phyloP scores from a whole-genome alignment of 2,888 invertebrate species.

The Bimastos eiseni region DNA sequence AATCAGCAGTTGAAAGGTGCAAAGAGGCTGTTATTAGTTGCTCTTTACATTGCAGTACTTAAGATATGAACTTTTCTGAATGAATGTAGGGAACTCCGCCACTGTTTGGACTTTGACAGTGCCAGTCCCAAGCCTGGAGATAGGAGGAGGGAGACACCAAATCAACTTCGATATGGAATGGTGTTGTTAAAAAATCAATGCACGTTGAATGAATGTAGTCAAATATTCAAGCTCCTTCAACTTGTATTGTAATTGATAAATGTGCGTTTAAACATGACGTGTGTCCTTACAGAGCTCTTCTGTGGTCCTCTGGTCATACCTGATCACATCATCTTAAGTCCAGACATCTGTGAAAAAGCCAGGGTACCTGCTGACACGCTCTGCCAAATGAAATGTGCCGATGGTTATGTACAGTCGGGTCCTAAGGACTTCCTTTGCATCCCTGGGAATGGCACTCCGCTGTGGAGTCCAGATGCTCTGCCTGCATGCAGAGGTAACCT shows the following conservation, averaged over 20 bases:
- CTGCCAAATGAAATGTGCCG: constrained; percentile 37
- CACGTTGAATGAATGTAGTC: background rate
- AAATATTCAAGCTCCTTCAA: background rate
- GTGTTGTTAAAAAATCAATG: too few species aligned
- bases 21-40: background rate
- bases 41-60: too few species aligned
- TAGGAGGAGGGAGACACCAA: too few species aligned
- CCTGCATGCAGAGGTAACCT: constrained; percentile 23
- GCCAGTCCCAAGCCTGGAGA: too few species aligned
- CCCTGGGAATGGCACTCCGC: background rate
- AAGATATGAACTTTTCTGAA: background rate
- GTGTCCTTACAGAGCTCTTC: constrained; percentile 17
- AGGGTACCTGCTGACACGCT: constrained; percentile 30
- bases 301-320: constrained; percentile 25
- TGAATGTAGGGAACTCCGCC: too few species aligned
- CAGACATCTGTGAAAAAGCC: background rate
- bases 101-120: too few species aligned
- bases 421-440: constrained; percentile 32
- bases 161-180: too few species aligned
- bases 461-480: constrained; percentile 10
- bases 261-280: background rate
- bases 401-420: constrained; percentile 37
- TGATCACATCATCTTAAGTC: background rate
- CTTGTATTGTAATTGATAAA: background rate
- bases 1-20: background rate